Evolutionary conservation across 2,888 invertebrate genomes (phyloP), one percentile per base, ranked within the genome.

Genomic region (Cataglyphis cursor): DNA sequence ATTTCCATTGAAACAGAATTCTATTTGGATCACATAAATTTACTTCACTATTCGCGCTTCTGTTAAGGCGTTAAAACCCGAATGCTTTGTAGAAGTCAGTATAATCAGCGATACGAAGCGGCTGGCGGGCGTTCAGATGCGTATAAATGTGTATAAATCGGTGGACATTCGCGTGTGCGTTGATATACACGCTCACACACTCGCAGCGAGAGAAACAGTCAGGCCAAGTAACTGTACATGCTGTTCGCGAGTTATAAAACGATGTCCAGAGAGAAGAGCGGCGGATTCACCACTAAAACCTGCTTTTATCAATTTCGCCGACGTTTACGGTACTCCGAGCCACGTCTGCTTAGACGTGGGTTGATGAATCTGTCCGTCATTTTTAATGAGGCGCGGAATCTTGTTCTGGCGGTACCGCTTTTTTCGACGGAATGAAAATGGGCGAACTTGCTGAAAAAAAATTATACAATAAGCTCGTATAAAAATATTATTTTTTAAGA

Each of bases 191-290:
- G 59, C 57, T 18, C 24, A 66, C 64, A 74, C 75, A 66, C 64
- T 64, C 18, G 57, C 31, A 64, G 12, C 51, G 81, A 82, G 73
- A 87, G 89, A 82, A 87, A 89, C 87, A 87, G 86, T 87, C 89
- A 88, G 91, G 91, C 89, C 91, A 92, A 91, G 88, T 92, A 92
- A 93, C 92, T 92, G 92, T 93, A 92, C 88, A 88, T 83, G 89
- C 80, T 84, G 86, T 78, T 87, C 85, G 87, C 84, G 84, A 61
- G 84, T 82, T 85, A 81, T 75, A 80, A 80, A 78, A 84, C 72
- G 72, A 70, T 80, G 76, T 82, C 82, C 65, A 82, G 87, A 82
- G 66, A 41, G 80, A 57, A 82, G 72, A 68, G 73, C 21, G 35
- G 51, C 28, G 41, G 51, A 51, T 51, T 51, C 51, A n/a, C 82